Base-by-base conservation (phyloP, 2,888 invertebrate species). In the Archips xylosteana region DNA sequence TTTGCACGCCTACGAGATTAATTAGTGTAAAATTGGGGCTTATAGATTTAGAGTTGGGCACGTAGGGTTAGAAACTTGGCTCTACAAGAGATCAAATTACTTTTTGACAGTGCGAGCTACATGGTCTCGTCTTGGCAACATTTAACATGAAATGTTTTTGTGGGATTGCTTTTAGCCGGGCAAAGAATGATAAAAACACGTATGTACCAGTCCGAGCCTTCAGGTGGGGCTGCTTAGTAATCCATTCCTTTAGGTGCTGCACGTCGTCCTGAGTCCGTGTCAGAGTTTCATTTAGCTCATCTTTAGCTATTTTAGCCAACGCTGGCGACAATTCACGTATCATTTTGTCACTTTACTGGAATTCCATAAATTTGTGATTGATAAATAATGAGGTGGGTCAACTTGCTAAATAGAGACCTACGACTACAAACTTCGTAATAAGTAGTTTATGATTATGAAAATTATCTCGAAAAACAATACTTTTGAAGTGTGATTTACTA, bases 121-220 rank as follows among this genome's bases (percentile, higher is more conserved):
- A n/a, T n/a, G n/a, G n/a, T n/a, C n/a, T n/a, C n/a, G n/a, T n/a
- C n/a, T n/a, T n/a, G n/a, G n/a, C n/a, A n/a, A n/a, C n/a, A n/a
- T n/a, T n/a, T n/a, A n/a, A n/a, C n/a, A n/a, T n/a, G n/a, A n/a
- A n/a, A n/a, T n/a, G n/a, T n/a, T n/a, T n/a, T n/a, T n/a, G n/a
- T n/a, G n/a, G n/a, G n/a, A n/a, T n/a, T n/a, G n/a, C n/a, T 62
- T 49, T 51, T 51, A 2, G 23, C 9, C 23, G 13, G 10, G 15
- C 23, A 54, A 23, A 54, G n/a, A 51, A 54, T 54, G 8, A 23
- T 54, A 23, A 23, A 23, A 49, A 5, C 12, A 45, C 39, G 15
- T 23, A 23, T 1, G 23, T 82, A 93, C 93, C 92, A 73, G 84
- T 87, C 78, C 93, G 86, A n/a, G 89, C 87, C 66, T 80, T 76